phyloP scores from a whole-genome alignment of 2,888 invertebrate species.

The Eupithecia insigniata region DNA sequence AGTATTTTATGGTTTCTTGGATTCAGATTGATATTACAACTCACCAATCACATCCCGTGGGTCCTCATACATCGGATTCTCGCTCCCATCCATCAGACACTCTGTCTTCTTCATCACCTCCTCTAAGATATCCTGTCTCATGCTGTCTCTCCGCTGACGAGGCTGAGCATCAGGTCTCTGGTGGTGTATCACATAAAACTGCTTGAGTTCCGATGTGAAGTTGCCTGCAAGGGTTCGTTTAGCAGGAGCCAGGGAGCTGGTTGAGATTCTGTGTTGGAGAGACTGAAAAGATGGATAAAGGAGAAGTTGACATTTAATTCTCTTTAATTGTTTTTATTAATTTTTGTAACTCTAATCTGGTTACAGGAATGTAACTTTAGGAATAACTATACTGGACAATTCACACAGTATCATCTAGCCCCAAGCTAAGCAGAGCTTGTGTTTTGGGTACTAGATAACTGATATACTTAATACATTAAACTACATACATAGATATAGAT shows the following conservation, averaged over 20 bases:
- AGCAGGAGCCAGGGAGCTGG: slow-evolving; percentile 46
- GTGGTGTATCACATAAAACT: slow-evolving; percentile 61
- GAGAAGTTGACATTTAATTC: neutral
- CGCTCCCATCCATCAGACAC: slow-evolving; percentile 57
- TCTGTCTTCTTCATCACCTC: slow-evolving; percentile 67
- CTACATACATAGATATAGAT: too few relatives aligned
- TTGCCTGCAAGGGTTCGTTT: slow-evolving; percentile 68
- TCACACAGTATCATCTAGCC: too few relatives aligned
- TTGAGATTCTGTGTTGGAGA: slow-evolving; percentile 52
- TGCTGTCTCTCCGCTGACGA: slow-evolving; percentile 51
- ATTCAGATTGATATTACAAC: too few relatives aligned
- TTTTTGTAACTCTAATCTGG: too few relatives aligned
- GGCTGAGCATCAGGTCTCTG: slow-evolving; percentile 33
- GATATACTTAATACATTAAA: too few relatives aligned
- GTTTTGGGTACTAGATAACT: too few relatives aligned
- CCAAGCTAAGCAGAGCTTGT: too few relatives aligned
- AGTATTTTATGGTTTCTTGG: too few relatives aligned
- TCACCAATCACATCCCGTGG: slow-evolving; percentile 75
- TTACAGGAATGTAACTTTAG: too few relatives aligned
- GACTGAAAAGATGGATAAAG: slow-evolving; percentile 41
- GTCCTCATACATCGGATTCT: slow-evolving; percentile 75
- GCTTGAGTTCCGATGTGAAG: slow-evolving; percentile 60
- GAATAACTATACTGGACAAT: too few relatives aligned
- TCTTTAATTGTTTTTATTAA: too few relatives aligned
- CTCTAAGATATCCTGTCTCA: slow-evolving; percentile 70